Evolutionary conservation across 2,888 invertebrate genomes (phyloP), one percentile per base, ranked within the genome.

Genomic region (Microchrysa polita): DNA sequence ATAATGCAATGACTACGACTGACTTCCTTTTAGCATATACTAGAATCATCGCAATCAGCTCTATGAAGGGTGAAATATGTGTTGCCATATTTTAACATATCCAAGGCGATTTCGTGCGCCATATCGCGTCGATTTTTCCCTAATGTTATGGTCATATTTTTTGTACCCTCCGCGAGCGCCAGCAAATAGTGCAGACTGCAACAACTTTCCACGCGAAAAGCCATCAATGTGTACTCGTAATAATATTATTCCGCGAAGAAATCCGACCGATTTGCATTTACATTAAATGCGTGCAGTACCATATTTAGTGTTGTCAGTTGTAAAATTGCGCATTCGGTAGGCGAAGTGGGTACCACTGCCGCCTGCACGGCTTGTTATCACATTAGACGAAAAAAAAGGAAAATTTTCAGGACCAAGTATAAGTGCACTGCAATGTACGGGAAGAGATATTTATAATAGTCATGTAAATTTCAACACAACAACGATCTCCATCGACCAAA

Each of bases 241-340:
- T 59, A 59, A 59, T 55, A 59, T 61, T 73, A 73, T 73, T 63
- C 73, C 48, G 40, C 20, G 27, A 73, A 63, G 72, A 60, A 57
- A 73, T 65, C 42, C 55, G 65, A 44, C 40, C 75, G 74, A 59
- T 77, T 77, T 77, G 78, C 77, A 79, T 79, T 80, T 83, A 83
- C 83, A 83, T 81, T 83, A 83, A 83, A 83, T 83, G 83, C 83
- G 84, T 83, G 83, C 82, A 80, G 80, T 79, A 80, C 83, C 84
- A 84, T 83, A 83, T 83, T 83, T 83, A 83, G 83, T 79, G 79
- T 61, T 60, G 52, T 52, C 73, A 73, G 63, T 73, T 73, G 73
- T 67, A 57, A 53, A 40, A 69, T 42, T 40, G 18, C 22, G n/a
- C 23, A 23, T 9, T 57, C 55, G 10, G 48, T 48, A 48, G n/a